A percentile compares a stretch with the other conserved stretches of the same genome.
Conservation (phyloP, 2,113 vertebrate genomes). For the Clarias magur region DNA sequence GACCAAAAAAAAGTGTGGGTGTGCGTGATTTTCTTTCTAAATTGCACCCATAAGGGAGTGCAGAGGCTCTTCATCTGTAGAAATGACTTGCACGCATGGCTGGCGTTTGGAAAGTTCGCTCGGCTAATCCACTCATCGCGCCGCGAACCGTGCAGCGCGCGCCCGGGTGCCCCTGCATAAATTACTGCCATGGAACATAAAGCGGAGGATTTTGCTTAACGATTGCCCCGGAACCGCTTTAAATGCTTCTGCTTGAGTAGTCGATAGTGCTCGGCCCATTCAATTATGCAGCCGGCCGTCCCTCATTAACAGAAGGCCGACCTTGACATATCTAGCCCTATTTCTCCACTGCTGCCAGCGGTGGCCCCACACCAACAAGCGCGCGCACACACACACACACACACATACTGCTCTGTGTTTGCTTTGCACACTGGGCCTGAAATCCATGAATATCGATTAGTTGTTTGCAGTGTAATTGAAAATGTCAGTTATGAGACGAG, state of each 20-base stretch:
- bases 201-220: conserved; percentile 77
- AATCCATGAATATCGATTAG: conserved; percentile 95
- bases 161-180: conserved; percentile 76
- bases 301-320: conserved; percentile 85
- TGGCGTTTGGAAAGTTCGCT: conserved; percentile 70
- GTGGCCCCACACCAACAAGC: conserved; percentile 55
- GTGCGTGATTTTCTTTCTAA: conserved; percentile 58
- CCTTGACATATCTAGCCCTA: conserved; percentile 82
- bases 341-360: conserved; percentile 73
- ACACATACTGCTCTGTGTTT: conserved; percentile 68
- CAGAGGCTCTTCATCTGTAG: conserved; percentile 68
- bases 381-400: conserved; percentile 20
- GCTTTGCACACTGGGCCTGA: conserved; percentile 75
- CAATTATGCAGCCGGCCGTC: conserved; percentile 75
- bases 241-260: conserved; percentile 75
- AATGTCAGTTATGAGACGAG: conserved; percentile 87
- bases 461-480: conserved; percentile 93
- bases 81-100: conserved; percentile 73
- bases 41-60: conserved; percentile 69
- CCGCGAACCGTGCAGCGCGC: conserved; percentile 73
- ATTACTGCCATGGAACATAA: conserved; percentile 77
- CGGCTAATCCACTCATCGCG: conserved; percentile 77
- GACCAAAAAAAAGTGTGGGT: conserved; percentile 7
- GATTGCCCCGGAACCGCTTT: conserved; percentile 70
- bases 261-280: conserved; percentile 78